A percentile compares a stretch with the other conserved stretches of the same genome.
Evolutionary conservation across 2,888 invertebrate species (phyloP).

Genomic region (Celastrina argiolus): DNA sequence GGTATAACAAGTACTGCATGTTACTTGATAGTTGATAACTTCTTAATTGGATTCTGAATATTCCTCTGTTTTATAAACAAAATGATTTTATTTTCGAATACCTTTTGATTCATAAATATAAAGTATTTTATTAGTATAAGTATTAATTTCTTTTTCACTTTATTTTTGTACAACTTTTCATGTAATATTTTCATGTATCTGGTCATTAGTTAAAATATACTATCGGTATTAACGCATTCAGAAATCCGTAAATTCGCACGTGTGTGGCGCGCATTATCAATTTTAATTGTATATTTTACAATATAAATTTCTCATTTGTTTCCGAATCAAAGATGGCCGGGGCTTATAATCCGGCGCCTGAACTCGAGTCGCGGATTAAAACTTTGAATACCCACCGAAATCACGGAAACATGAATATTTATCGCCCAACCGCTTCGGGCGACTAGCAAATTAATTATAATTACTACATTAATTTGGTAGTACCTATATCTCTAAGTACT

Average conservation of each 20-base stretch:
- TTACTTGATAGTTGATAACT: too few species aligned
- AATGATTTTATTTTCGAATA: too few species aligned
- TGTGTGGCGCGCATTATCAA: not conserved
- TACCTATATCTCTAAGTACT: not conserved
- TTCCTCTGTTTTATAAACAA: too few species aligned
- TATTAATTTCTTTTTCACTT: too few species aligned
- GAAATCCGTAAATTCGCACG: not conserved
- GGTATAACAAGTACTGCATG: too few species aligned
- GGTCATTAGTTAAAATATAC: too few species aligned
- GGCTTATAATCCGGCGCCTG: not conserved
- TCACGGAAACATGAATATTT: slow-evolving; percentile 20
- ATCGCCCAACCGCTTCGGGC: not conserved
- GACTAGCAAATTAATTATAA: slow-evolving; percentile 15
- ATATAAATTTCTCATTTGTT: not conserved
- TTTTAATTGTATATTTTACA: not conserved
- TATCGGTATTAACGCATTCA: too few species aligned
- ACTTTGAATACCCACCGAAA: slow-evolving; percentile 11
- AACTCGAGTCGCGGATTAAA: slow-evolving; percentile 11
- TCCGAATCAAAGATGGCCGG: not conserved
- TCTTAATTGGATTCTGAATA: too few species aligned
- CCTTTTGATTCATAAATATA: too few species aligned
- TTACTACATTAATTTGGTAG: slow-evolving; percentile 4
- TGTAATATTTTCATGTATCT: too few species aligned
- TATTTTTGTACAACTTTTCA: too few species aligned
- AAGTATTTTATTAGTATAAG: too few species aligned